phyloP scores from a whole-genome alignment of 2,113 vertebrate species.

The Cyanoramphus novaezelandiae region DNA sequence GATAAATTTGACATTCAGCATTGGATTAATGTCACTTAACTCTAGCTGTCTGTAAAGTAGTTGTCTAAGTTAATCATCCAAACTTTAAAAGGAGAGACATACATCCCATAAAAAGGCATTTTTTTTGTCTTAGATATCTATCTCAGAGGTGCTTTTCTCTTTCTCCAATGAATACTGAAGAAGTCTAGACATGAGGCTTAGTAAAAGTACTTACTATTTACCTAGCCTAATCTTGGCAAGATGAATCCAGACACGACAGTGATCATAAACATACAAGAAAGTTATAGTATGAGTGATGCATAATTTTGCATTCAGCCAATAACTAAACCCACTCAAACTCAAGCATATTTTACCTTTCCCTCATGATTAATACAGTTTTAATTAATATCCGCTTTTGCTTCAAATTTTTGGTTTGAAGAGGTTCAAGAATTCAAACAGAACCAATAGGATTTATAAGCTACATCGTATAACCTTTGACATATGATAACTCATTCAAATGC shows the following conservation, averaged over 20 bases:
- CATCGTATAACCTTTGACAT: background rate
- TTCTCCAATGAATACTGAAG: background rate
- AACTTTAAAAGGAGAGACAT: background rate
- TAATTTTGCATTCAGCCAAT: background rate
- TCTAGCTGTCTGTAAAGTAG: background rate
- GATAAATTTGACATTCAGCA: background rate
- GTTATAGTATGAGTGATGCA: background rate
- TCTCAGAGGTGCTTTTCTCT: background rate
- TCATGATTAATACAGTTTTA: background rate
- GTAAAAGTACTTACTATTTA: background rate
- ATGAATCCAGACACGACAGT: background rate
- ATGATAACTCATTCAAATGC: background rate
- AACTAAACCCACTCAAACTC: background rate
- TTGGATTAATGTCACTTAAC: background rate
- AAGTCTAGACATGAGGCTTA: background rate
- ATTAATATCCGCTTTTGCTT: background rate
- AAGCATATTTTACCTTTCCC: background rate
- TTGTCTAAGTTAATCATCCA: background rate
- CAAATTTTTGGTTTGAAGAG: background rate
- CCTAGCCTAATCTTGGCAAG: background rate
- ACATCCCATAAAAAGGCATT: background rate
- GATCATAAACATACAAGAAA: background rate
- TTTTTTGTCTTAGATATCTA: background rate
- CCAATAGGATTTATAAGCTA: background rate
- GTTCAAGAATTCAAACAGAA: background rate